These are phyloP conservation scores for Eospalax fontanierii DNA, from an alignment of 2,797 vertebrate species.

Conservation along the genomic window DNA sequence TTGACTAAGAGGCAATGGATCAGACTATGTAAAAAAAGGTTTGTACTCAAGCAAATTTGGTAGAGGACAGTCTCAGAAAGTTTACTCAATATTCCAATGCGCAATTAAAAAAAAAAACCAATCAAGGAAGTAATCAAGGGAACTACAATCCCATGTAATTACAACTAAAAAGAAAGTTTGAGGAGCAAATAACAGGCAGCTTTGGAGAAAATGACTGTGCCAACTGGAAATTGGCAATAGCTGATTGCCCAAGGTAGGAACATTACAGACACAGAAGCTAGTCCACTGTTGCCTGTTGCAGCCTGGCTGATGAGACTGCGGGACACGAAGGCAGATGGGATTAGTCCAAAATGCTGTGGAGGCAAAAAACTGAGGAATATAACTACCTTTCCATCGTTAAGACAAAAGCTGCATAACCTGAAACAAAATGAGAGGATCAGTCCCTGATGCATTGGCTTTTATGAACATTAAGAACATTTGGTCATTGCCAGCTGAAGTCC, in stretches of 20 bases:
- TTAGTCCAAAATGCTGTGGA: no score
- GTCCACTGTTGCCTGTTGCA: not conserved
- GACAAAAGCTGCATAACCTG: no score
- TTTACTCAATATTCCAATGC: slow-evolving; percentile 5
- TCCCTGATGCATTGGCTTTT: no score
- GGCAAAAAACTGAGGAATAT: no score
- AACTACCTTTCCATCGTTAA: no score
- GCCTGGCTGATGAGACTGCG: no score
- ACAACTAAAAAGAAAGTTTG: not conserved
- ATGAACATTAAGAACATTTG: no score
- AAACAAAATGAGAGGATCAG: no score
- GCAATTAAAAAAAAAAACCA: not conserved
- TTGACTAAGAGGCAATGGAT: slow-evolving; percentile 12
- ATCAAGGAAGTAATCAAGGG: not conserved
- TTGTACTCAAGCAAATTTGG: slow-evolving; percentile 63
- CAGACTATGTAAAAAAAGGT: slow-evolving; percentile 7
- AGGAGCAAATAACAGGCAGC: not conserved
- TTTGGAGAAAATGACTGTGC: not conserved
- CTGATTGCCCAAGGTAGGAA: not conserved
- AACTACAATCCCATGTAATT: slow-evolving; percentile 30
- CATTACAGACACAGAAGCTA: not conserved
- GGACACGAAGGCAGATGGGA: no score
- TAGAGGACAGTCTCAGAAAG: not conserved
- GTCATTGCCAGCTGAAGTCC: no score
- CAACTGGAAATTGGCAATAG: not conserved